Base-by-base conservation (phyloP, 2,797 vertebrate genomes). In the Chloroceryle amazona region DNA sequence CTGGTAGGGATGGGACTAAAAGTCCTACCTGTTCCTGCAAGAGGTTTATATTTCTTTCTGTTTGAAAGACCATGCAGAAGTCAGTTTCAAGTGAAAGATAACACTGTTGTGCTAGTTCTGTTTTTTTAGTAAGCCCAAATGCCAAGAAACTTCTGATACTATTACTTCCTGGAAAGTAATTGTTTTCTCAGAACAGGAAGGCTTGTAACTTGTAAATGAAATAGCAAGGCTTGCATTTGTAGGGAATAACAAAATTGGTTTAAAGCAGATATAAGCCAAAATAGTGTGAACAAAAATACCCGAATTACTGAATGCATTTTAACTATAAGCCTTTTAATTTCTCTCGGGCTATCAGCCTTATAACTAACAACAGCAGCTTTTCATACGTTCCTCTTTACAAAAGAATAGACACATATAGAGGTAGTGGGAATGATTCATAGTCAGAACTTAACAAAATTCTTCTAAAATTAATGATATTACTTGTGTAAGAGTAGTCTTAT, bases 181-280 rank as follows among this genome's bases (percentile, higher is more conserved):
- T 96, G 44, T 84, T 91, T 96, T 96, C 79, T 89, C 17, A 92
- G 76, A 92, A 93, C 29, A 81, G 66, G 62, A 78, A 52, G 49
- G 22, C 66, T 88, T 91, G 37, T 87, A 68, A 47, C 33, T 86
- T 94, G 60, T 73, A 95, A 91, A 93, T 92, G 49, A 90, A 91
- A 62, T 46, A 79, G 41, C 26, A 86, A 44, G 5, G 7, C 73
- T 93, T 95, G 51, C 35, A 41, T 83, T 57, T 94, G 41, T n/a
- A 82, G 31, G 23, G 55, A 67, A 60, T 73, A 81, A 19, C 22
- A 88, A 75, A 84, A 66, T 16, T 68, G 13, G 6, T 58, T 89
- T 80, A 73, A 87, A 80, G 33, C n/a, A 35, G 23, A 51, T 80
- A 71, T 67, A 80, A 89, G 46, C 41, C 26, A 83, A 70, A 86